Evolutionary conservation across 1,140 invertebrate species (phyloP).

Genomic region (Hyphantria cunea): DNA sequence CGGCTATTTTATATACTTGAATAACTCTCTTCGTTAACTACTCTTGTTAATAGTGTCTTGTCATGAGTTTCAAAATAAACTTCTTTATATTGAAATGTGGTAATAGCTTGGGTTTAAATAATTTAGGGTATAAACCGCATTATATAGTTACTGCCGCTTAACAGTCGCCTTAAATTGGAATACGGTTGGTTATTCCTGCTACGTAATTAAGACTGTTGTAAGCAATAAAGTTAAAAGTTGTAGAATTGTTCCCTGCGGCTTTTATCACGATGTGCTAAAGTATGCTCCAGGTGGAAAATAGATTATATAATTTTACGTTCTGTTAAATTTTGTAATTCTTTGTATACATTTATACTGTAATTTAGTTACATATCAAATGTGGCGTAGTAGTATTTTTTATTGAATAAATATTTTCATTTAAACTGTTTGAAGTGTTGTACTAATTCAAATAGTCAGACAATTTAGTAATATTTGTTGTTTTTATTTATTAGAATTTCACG

Average conservation of each 20-base stretch:
- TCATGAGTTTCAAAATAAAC: no score
- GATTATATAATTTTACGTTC: conserved; percentile 16
- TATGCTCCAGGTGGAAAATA: conserved; percentile 21
- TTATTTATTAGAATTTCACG: no score
- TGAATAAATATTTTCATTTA: no score
- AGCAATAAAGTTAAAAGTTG: conserved; percentile 32
- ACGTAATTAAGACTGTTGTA: conserved; percentile 31
- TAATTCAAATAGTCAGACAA: no score
- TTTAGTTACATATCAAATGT: neutral
- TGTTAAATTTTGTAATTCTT: neutral
- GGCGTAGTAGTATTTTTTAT: no score
- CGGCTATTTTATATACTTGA: conserved; percentile 55
- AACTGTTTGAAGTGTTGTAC: no score
- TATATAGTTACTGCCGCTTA: conserved; percentile 12
- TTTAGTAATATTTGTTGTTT: no score
- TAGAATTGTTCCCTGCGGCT: conserved; percentile 28
- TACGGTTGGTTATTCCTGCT: conserved; percentile 12
- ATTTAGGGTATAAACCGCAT: no score
- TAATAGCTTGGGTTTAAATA: no score
- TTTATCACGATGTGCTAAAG: conserved; percentile 25
- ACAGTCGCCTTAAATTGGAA: conserved; percentile 18
- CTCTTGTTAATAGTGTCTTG: conserved; percentile 25
- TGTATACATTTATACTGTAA: no score
- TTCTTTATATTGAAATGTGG: no score
- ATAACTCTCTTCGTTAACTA: conserved; percentile 35